Evolutionary conservation across 2,888 invertebrate species (phyloP).

Genomic region (Serripes groenlandicus): DNA sequence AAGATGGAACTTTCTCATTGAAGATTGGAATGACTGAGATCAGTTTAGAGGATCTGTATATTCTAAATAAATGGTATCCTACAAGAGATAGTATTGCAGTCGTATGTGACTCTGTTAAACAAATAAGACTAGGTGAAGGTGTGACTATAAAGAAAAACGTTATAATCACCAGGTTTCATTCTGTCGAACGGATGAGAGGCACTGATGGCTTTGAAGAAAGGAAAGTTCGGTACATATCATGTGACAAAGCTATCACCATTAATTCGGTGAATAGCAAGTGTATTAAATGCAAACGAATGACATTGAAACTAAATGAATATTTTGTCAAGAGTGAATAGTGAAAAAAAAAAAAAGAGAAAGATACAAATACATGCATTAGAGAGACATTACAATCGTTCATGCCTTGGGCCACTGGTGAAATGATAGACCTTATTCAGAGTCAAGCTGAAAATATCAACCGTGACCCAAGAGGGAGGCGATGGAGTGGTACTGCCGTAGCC

Average conservation of each 20-base stretch:
- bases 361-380: no score
- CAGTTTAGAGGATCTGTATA: neutral
- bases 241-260: constrained; percentile 6
- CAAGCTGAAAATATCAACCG: no score
- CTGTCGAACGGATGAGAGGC: constrained; percentile 7
- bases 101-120: constrained; percentile 12
- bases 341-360: no score
- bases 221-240: constrained; percentile 10
- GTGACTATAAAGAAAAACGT: constrained; percentile 15
- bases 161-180: constrained; percentile 31
- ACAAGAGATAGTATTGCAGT: constrained; percentile 26
- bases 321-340: neutral
- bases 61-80: constrained; percentile 7
- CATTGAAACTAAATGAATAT: neutral
- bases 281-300: constrained; percentile 39
- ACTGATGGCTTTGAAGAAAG: neutral
- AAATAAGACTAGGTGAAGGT: constrained; percentile 31
- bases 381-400: constrained; percentile 17
- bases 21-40: constrained; percentile 15
- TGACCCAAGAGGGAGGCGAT: constrained; percentile 44
- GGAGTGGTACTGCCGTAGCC: constrained; percentile 37
- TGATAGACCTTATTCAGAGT: no score
- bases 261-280: neutral
- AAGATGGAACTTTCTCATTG: no score
- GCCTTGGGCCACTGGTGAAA: constrained; percentile 31